These are phyloP conservation scores for Alfaro cultratus DNA, from an alignment of 2,797 vertebrate genomes.

Conservation along the genomic window DNA sequence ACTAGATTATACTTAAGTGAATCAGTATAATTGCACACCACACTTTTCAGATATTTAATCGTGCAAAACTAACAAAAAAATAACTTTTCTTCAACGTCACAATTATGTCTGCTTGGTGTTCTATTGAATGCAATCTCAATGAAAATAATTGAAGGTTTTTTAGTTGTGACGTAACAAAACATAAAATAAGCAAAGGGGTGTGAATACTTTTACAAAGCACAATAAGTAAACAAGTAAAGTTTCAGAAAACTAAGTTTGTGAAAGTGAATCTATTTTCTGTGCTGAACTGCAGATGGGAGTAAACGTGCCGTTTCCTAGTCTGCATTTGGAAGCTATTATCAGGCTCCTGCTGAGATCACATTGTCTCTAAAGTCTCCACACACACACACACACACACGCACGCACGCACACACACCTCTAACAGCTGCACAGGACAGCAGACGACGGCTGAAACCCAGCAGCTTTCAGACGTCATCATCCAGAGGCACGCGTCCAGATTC, in stretches of 20 bases:
- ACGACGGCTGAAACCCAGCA: slow-evolving; percentile 33
- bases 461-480: slow-evolving; percentile 47
- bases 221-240: not conserved
- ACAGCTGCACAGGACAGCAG: slow-evolving; percentile 67
- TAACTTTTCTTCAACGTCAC: not conserved
- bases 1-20: not conserved
- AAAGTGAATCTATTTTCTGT: slow-evolving; percentile 4
- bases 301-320: slow-evolving; percentile 46
- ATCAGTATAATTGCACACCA: not conserved
- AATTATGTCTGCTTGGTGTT: not conserved
- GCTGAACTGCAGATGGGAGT: slow-evolving; percentile 15
- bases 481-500: slow-evolving; percentile 30
- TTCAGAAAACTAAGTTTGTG: not conserved
- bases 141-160: not conserved
- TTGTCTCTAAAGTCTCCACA: slow-evolving; percentile 43
- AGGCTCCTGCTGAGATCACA: slow-evolving; percentile 58
- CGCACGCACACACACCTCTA: slow-evolving; percentile 37
- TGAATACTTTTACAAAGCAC: not conserved
- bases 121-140: not conserved
- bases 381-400: slow-evolving; percentile 23
- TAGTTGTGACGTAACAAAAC: not conserved
- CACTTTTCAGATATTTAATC: not conserved
- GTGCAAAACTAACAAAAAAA: not conserved
- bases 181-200: not conserved
- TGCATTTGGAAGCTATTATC: slow-evolving; percentile 71